These are phyloP conservation scores for Chloroceryle amazona DNA, from an alignment of 2,797 vertebrate species.

Conservation along the genomic window DNA sequence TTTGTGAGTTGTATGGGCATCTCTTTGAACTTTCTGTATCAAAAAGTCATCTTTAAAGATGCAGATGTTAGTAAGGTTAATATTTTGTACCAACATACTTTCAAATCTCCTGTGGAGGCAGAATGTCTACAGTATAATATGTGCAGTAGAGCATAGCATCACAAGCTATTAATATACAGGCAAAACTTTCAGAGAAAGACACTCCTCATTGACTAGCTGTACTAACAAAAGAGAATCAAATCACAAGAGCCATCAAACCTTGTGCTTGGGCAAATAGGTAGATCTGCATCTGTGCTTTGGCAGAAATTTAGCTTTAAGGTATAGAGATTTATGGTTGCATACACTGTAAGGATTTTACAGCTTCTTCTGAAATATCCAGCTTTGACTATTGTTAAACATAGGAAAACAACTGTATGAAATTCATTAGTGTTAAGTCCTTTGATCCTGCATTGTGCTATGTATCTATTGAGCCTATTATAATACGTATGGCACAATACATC, in stretches of 20 bases:
- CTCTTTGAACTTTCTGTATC: not conserved
- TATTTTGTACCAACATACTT: constrained; percentile 20
- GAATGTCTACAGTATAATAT: not conserved
- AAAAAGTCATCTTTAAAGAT: constrained; percentile 6
- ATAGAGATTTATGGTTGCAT: not conserved
- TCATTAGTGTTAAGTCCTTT: not conserved
- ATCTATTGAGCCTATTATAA: not conserved
- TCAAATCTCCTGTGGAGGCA: not conserved
- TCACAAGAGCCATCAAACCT: not conserved
- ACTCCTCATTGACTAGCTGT: not conserved
- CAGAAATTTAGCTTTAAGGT: not conserved
- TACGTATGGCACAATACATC: constrained; percentile 11
- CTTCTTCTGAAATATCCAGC: not conserved
- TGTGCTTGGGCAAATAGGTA: not conserved
- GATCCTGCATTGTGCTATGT: not conserved
- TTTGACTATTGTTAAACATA: not conserved
- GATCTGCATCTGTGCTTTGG: not conserved
- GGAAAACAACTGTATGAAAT: not conserved
- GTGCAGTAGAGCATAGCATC: not conserved
- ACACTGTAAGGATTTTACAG: not conserved
- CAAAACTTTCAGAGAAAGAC: constrained; percentile 30
- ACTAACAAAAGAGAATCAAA: constrained; percentile 19
- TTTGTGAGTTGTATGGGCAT: not conserved
- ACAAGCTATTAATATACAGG: not conserved
- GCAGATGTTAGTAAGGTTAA: not conserved